A percentile compares a stretch with the other conserved stretches of the same genome.
Conservation (phyloP, 2,797 vertebrate genomes). For the Enteromius trimaculatus region DNA sequence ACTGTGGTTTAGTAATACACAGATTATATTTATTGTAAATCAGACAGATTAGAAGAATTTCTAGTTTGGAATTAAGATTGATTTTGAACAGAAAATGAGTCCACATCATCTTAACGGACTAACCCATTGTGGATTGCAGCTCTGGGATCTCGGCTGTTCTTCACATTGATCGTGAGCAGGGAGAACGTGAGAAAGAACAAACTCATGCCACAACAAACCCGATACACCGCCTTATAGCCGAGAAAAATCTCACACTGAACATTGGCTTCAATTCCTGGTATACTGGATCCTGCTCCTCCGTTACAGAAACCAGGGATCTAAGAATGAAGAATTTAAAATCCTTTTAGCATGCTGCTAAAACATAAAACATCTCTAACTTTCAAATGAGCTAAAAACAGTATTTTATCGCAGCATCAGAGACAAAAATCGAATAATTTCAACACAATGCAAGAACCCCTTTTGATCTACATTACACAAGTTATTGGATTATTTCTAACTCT, state of each 20-base stretch:
- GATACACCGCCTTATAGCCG: constrained; percentile 92
- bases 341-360: not conserved
- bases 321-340: not conserved
- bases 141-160: constrained; percentile 86
- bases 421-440: not conserved
- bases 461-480: not conserved
- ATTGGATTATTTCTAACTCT: not conserved
- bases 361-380: not conserved
- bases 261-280: constrained; percentile 67
- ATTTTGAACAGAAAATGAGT: not conserved
- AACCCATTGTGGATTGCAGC: constrained; percentile 92
- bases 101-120: constrained; percentile 1
- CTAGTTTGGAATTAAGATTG: not conserved
- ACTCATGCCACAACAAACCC: constrained; percentile 89
- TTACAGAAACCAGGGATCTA: constrained; percentile 94
- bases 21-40: not conserved
- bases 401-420: not conserved
- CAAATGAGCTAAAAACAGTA: not conserved
- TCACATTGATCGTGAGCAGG: constrained; percentile 86
- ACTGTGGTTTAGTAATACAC: not conserved
- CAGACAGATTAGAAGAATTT: not conserved
- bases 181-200: constrained; percentile 85
- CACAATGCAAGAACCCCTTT: not conserved
- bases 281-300: constrained; percentile 73
- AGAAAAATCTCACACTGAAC: constrained; percentile 86